Evolutionary conservation across 1,140 invertebrate species (phyloP).

Genomic region (Hirudo medicinalis): DNA sequence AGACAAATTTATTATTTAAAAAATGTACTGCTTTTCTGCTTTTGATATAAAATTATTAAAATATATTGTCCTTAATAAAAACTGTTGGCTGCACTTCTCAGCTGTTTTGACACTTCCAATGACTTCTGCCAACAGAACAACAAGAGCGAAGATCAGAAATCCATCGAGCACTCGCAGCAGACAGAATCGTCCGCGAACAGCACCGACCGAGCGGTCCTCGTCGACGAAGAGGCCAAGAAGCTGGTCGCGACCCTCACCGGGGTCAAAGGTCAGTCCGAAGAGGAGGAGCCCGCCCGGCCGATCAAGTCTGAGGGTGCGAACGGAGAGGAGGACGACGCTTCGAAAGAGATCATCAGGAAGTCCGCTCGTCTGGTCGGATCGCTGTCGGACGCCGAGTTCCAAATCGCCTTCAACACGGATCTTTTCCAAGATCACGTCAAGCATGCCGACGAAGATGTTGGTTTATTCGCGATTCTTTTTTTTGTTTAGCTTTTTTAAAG

Average conservation of each 20-base stretch:
- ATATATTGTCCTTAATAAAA: too few relatives aligned
- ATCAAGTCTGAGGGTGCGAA: slow-evolving; percentile 10
- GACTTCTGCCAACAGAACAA: slow-evolving; percentile 15
- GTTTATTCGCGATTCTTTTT: background rate
- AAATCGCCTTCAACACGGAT: slow-evolving; percentile 94
- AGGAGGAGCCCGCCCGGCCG: slow-evolving; percentile 46
- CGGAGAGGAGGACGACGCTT: slow-evolving; percentile 61
- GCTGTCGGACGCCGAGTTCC: slow-evolving; percentile 70
- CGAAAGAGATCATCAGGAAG: slow-evolving; percentile 72
- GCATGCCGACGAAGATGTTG: slow-evolving; percentile 55
- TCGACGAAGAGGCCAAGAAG: slow-evolving; percentile 64
- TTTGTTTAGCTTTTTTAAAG: too few relatives aligned
- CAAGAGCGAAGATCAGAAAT: slow-evolving; percentile 33
- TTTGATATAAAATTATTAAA: too few relatives aligned
- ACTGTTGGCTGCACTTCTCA: too few relatives aligned
- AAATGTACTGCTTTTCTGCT: too few relatives aligned
- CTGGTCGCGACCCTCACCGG: slow-evolving; percentile 16
- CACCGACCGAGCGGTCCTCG: slow-evolving; percentile 23
- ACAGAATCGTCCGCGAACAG: background rate
- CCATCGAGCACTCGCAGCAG: slow-evolving; percentile 34
- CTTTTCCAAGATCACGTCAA: slow-evolving; percentile 84
- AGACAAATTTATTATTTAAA: too few relatives aligned
- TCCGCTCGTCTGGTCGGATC: slow-evolving; percentile 80
- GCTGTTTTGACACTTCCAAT: too few relatives aligned
- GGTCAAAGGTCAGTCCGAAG: slow-evolving; percentile 55